A percentile compares a stretch with the other conserved stretches of the same genome.
Evolutionary conservation across 2,797 vertebrate species (phyloP).

Genomic region (Ciconia nigra): DNA sequence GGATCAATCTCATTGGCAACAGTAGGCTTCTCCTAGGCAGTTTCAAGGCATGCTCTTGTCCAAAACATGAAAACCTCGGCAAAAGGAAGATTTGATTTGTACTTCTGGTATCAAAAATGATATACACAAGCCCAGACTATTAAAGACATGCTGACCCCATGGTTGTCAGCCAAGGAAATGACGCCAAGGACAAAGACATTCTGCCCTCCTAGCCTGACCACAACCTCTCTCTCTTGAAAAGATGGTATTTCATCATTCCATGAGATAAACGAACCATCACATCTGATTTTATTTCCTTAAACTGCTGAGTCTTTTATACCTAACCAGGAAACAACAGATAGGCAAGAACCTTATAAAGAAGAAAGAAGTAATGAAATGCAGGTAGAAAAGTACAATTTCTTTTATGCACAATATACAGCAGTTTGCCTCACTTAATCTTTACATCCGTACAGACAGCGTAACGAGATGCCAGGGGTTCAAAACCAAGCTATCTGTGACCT

Average conservation of each 20-base stretch:
- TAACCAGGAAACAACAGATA: background rate
- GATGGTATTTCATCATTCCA: background rate
- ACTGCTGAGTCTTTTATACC: background rate
- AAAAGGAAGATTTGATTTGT: background rate
- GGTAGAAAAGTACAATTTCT: background rate
- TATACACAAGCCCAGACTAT: background rate
- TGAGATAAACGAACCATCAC: background rate
- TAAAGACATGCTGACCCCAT: background rate
- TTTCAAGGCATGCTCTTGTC: background rate
- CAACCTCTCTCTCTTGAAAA: background rate
- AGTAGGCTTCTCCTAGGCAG: background rate
- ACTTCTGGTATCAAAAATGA: background rate
- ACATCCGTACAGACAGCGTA: accelerated
- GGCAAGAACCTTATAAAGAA: background rate
- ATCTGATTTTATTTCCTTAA: background rate
- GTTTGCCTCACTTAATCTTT: background rate
- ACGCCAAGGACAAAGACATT: background rate
- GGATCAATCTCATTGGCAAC: background rate
- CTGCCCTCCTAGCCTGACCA: background rate
- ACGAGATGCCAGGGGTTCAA: background rate
- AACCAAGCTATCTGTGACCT: background rate
- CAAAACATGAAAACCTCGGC: background rate
- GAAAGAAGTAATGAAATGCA: background rate
- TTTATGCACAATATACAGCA: background rate
- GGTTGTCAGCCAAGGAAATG: background rate